phyloP scores from a whole-genome alignment of 2,113 vertebrate genomes.

The Sinocyclocheilus anshuiensis region DNA sequence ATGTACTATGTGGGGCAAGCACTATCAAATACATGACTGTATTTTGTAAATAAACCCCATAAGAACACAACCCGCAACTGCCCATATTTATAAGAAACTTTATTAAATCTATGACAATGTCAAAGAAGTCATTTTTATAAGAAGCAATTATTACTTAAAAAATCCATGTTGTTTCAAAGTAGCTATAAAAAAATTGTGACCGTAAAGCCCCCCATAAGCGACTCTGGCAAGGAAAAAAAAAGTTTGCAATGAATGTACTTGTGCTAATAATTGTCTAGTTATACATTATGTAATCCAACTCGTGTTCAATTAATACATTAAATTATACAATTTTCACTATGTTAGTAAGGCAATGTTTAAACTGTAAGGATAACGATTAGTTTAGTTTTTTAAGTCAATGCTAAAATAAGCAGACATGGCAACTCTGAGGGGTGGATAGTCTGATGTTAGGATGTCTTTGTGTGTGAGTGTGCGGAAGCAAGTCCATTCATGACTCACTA shows the following conservation, averaged over 20 bases:
- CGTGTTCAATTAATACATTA: neutral
- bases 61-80: neutral
- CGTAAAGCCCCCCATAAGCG: neutral
- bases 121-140: neutral
- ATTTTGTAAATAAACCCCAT: neutral
- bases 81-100: neutral
- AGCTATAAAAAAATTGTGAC: neutral
- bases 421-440: constrained; percentile 11
- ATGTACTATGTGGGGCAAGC: neutral
- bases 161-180: neutral
- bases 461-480: constrained; percentile 37
- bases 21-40: neutral
- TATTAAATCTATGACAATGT: too few species aligned
- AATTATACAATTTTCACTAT: neutral
- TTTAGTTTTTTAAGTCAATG: neutral
- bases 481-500: constrained; percentile 37
- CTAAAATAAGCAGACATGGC: neutral
- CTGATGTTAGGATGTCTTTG: constrained; percentile 12
- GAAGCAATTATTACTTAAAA: neutral
- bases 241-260: neutral
- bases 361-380: neutral
- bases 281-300: neutral
- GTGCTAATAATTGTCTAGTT: neutral
- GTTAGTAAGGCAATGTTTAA: neutral
- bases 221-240: neutral